A percentile compares a stretch with the other conserved stretches of the same genome.
Evolutionary conservation across 2,888 invertebrate genomes (phyloP).

Genomic region (Conistra vaccinii): DNA sequence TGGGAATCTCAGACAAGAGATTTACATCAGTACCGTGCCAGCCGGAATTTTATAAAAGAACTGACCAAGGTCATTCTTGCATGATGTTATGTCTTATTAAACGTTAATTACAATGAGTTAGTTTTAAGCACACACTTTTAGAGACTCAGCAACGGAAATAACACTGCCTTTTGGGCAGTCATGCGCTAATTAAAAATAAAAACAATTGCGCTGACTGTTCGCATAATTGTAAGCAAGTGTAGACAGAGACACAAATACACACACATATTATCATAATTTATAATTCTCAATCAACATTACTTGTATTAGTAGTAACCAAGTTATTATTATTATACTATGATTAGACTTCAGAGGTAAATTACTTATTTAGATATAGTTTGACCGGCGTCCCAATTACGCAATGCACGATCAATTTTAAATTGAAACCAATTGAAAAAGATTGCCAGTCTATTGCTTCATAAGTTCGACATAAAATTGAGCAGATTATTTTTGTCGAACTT

Average conservation of each 20-base stretch:
- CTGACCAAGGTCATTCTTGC: not conserved
- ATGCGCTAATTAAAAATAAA: not conserved
- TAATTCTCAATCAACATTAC: conserved; percentile 22
- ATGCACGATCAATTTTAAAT: too few species aligned
- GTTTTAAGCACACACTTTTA: not conserved
- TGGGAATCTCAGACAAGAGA: not conserved
- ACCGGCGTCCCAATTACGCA: too few species aligned
- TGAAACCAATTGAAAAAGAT: too few species aligned
- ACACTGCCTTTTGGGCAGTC: not conserved
- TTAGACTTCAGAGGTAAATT: conserved; percentile 57
- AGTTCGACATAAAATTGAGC: too few species aligned
- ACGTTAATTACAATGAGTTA: conserved; percentile 15
- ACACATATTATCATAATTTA: conserved; percentile 1
- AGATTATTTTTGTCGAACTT: too few species aligned
- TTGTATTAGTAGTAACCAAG: conserved; percentile 27
- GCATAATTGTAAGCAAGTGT: conserved; percentile 20
- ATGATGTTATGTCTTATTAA: conserved; percentile 7
- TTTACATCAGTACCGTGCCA: not conserved
- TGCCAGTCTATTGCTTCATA: too few species aligned
- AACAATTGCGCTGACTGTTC: not conserved
- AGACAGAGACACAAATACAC: conserved; percentile 2
- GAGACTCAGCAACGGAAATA: not conserved
- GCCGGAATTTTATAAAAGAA: not conserved
- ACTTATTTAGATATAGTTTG: conserved; percentile 22
- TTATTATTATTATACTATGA: conserved; percentile 38